Conservation (phyloP, 2,113 vertebrate genomes). For the Macrotus californicus region DNA sequence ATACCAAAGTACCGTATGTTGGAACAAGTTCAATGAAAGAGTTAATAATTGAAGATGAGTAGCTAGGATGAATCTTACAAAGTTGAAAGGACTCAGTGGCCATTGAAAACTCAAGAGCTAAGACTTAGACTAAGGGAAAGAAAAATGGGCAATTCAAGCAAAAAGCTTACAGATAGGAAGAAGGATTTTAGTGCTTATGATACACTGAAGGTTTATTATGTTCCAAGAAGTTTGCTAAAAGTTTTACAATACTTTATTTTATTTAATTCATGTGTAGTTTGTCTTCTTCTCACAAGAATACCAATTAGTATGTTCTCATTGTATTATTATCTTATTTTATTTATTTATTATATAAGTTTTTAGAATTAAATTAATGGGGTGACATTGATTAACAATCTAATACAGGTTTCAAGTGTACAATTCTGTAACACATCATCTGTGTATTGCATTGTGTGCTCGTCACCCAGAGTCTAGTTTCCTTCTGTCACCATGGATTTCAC, state of each 20-base stretch:
- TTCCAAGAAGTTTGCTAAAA: background rate
- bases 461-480: background rate
- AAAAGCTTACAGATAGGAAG: background rate
- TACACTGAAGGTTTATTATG: background rate
- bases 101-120: background rate
- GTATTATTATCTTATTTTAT: background rate
- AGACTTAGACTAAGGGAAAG: constrained; percentile 14
- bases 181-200: background rate
- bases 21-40: background rate
- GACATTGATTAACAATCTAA: background rate
- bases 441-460: background rate
- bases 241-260: background rate
- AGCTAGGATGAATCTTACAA: background rate
- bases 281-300: background rate
- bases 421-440: background rate
- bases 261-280: background rate
- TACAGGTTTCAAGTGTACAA: background rate
- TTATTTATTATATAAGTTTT: background rate
- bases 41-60: background rate
- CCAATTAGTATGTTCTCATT: background rate
- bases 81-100: background rate
- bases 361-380: background rate
- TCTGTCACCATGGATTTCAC: background rate
- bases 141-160: background rate
- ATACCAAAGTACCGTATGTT: too few species aligned